Evolutionary conservation across 2,888 invertebrate genomes (phyloP), one percentile per base, ranked within the genome.

Genomic region (Torymus aiolomorphi): DNA sequence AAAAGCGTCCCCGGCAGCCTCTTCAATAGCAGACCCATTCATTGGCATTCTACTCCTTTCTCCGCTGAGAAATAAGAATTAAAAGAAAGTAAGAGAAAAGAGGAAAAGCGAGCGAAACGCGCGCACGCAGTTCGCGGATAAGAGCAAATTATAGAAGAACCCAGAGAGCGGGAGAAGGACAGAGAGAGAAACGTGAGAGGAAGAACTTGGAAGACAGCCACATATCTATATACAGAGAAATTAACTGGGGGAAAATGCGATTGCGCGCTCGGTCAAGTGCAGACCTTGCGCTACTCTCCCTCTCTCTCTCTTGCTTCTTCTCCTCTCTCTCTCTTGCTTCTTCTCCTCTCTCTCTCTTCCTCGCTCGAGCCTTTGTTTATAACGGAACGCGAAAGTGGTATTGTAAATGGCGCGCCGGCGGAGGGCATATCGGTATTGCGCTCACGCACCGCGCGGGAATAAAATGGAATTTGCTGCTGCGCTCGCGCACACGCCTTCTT

Each of bases 361-460:
- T 18, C 57, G 59, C 16, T 16, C 5, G 52, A 51, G 59, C 24
- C 72, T 80, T 80, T 71, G 75, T 80, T 80, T 76, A 76, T 80
- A 80, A 80, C 75, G 75, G 66, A 69, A 65, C 76, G 72, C 63
- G 77, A 81, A 80, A 81, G 75, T 72, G 73, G 73, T 63, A 74
- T 69, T 74, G 78, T 69, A 78, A 72, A 78, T 54, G 73, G 78
- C 54, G 18, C 49, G 13, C 49, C 52, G 59, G 20, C 10, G n/a
- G 10, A 20, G 10, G 31, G 20, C 51, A 79, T 76, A 76, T 80
- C 79, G 75, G 66, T 71, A 76, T 71, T 76, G 24, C 66, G 59
- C 65, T 80, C 71, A 72, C 66, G 69, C 57, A 51, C 13, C 59
- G 4, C 54, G 61, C 71, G 16, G 31, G 54, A 31, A 71, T 66